These are phyloP conservation scores for Phortica okadai DNA, from an alignment of 2,888 invertebrate species.

Conservation along the genomic window DNA sequence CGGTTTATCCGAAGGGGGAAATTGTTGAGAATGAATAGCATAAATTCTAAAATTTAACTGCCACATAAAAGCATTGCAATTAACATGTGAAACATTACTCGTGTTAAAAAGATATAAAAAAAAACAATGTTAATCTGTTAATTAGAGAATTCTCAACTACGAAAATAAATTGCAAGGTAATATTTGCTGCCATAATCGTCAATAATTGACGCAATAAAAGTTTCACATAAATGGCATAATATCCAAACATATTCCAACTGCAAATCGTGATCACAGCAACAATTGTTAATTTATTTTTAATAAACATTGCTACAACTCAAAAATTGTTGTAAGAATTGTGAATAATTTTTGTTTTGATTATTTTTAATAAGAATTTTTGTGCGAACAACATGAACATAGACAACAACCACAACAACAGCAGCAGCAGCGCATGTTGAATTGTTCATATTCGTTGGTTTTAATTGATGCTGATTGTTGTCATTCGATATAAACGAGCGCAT, in stretches of 20 bases:
- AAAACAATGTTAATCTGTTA: no score
- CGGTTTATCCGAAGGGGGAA: no score
- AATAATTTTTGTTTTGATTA: neutral
- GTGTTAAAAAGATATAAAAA: no score
- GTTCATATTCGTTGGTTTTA: neutral
- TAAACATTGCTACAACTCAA: neutral
- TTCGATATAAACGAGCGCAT: constrained; percentile 1
- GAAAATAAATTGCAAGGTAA: no score
- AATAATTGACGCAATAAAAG: neutral
- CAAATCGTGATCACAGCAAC: neutral
- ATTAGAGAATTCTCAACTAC: no score
- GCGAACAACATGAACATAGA: neutral
- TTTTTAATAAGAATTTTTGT: neutral
- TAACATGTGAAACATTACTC: no score
- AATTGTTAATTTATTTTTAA: neutral
- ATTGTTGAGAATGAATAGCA: no score
- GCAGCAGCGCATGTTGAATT: neutral
- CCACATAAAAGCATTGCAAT: no score
- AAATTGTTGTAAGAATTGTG: neutral
- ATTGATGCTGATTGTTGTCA: constrained; percentile 15
- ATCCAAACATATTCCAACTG: neutral
- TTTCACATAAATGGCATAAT: neutral
- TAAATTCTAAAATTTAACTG: no score
- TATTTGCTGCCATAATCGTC: neutral
- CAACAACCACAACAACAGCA: no score